Evolutionary conservation across 2,797 vertebrate genomes (phyloP), one percentile per base, ranked within the genome.

Genomic region (Lates japonicus): DNA sequence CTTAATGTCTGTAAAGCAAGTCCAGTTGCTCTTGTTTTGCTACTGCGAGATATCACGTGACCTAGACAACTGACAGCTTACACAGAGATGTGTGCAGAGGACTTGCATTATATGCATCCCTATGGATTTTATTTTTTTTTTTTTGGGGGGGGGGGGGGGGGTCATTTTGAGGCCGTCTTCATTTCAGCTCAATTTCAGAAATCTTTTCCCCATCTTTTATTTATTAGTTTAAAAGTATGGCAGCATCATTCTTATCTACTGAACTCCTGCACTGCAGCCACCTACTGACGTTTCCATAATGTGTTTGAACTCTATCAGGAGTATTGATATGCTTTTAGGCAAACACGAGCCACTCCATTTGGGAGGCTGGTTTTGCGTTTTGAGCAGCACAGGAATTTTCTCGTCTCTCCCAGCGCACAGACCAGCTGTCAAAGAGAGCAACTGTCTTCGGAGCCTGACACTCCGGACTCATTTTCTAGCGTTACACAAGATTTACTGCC

Each of bases 361-460:
- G 62, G 54, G 59, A 74, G 57, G 16, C 61, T n/a, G 64, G 46
- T 52, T 59, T 64, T 62, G 52, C 22, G 10, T 62, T 77, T 2
- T 64, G 62, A 49, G 48, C 33, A 83, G 78, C n/a, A 54, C 60
- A 78, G 62, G 63, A 58, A 66, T 75, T 75, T 61, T 79, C 55
- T 75, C 33, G 29, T 61, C n/a, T 33, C 44, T 2, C 29, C 9
- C 11, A 57, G 42, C 67, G 12, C 48, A 39, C 39, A 35, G 42
- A 42, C 63, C 94, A 93, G 92, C 91, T 94, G 93, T 92, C 91
- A 75, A 70, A 89, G 70, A 52, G 51, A 41, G 57, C 93, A 93
- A 93, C 93, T 94, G 94, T 91, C 74, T 76, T n/a, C 41, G 62
- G 82, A 73, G 84, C 81, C 90, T 88, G 90, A 84, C 70, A 60